phyloP scores from a whole-genome alignment of 37 sponge, comb jelly and placozoan genomes.

The Petrosia ficiformis region DNA sequence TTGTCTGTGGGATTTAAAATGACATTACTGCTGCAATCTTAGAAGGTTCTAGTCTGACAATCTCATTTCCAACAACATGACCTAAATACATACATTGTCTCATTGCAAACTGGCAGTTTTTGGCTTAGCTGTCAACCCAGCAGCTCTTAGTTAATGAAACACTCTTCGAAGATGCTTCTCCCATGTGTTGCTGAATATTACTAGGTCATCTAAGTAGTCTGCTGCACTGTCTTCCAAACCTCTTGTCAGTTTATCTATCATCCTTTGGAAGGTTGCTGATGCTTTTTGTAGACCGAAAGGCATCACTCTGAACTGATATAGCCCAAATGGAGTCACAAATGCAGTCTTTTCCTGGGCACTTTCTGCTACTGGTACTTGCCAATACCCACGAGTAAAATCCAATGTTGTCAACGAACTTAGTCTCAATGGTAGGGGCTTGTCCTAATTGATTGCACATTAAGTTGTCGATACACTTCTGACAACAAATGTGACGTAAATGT shows the following conservation, averaged over 20 bases:
- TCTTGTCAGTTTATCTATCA: no score
- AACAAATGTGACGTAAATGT: constrained; percentile 22
- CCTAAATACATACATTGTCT: constrained; percentile 34
- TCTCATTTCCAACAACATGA: constrained; percentile 45
- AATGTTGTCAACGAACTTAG: no score
- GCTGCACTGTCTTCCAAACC: constrained; percentile 20
- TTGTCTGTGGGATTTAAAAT: constrained; percentile 31
- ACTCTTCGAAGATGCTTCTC: constrained; percentile 37
- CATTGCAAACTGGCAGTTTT: constrained; percentile 48
- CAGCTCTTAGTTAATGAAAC: constrained; percentile 9
- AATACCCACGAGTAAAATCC: no score
- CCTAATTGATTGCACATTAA: constrained; percentile 16
- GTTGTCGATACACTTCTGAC: constrained; percentile 19
- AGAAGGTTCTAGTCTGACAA: constrained; percentile 12
- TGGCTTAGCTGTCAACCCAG: constrained; percentile 47
- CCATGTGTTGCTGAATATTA: constrained; percentile 46
- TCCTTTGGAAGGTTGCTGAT: background rate
- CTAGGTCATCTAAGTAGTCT: constrained; percentile 53
- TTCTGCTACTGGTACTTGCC: no score
- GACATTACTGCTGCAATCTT: constrained; percentile 24
- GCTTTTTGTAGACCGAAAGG: background rate
- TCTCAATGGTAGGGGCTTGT: constrained; percentile 42
- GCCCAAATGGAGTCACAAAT: constrained; percentile 8
- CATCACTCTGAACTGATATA: constrained; percentile 4
- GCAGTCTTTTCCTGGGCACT: no score